These are phyloP conservation scores for Ammospiza nelsoni DNA, from an alignment of 2,113 vertebrate species.

Conservation along the genomic window DNA sequence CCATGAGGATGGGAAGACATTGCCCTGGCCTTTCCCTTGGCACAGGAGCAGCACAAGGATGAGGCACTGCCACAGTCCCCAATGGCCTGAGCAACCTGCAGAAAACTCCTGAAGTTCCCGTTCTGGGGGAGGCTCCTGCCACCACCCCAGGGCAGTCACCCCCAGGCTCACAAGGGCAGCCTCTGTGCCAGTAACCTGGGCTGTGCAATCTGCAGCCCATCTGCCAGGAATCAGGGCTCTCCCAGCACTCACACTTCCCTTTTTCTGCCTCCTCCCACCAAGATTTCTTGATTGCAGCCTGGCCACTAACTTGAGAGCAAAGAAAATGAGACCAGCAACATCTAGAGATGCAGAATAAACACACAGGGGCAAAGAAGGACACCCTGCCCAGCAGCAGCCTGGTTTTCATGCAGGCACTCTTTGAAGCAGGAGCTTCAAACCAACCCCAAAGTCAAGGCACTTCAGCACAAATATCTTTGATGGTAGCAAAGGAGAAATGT, in stretches of 20 bases:
- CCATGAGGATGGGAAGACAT: fast-evolving
- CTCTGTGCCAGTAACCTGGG: background rate
- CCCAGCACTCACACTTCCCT: background rate
- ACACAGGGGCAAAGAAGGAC: background rate
- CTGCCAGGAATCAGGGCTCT: background rate
- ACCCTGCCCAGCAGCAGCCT: background rate
- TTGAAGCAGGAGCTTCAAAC: background rate
- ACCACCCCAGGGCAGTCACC: background rate
- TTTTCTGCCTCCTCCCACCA: background rate
- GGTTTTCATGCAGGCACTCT: background rate
- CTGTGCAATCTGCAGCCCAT: background rate
- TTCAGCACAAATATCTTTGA: background rate
- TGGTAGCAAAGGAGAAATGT: fast-evolving
- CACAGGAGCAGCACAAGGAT: background rate
- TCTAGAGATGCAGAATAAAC: background rate
- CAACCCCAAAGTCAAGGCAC: background rate
- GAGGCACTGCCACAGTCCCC: fast-evolving
- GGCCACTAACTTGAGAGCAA: background rate
- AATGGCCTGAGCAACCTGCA: fast-evolving
- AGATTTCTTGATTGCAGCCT: background rate
- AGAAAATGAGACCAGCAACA: background rate
- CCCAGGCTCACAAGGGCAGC: background rate
- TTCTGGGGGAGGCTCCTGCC: background rate
- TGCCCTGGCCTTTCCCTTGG: background rate
- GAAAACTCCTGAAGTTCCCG: background rate